Conservation (phyloP, 2,113 vertebrate genomes). For the Prunella fulvescens region DNA sequence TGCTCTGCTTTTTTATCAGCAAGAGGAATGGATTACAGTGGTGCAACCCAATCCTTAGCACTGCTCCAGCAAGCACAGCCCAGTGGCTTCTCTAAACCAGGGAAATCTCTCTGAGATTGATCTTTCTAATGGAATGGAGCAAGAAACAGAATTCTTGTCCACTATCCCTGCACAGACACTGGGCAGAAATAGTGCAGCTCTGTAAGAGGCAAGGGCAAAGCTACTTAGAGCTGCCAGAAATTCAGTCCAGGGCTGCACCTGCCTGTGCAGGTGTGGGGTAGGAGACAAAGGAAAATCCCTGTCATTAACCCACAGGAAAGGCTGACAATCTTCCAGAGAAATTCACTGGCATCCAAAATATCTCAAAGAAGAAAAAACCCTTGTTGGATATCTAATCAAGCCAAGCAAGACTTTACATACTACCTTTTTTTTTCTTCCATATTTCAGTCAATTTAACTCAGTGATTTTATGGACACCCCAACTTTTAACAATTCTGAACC, state of each 20-base stretch:
- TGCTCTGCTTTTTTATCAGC: not conserved
- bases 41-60: not conserved
- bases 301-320: not conserved
- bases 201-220: not conserved
- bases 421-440: not conserved
- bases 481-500: not conserved
- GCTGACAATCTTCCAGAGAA: not conserved
- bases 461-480: not conserved
- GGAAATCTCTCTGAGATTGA: not conserved
- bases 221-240: not conserved
- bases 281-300: not conserved
- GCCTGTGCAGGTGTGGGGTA: not conserved
- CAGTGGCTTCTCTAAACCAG: not conserved
- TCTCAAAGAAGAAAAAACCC: not conserved
- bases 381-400: not conserved
- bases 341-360: not conserved
- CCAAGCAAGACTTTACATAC: not conserved
- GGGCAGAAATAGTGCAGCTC: not conserved
- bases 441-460: not conserved
- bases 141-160: not conserved
- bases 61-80: not conserved
- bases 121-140: not conserved
- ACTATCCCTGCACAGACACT: not conserved
- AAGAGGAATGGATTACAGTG: not conserved
- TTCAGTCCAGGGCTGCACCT: not conserved